phyloP scores from a whole-genome alignment of 1,140 invertebrate genomes.

The Drosophila murphyi region DNA sequence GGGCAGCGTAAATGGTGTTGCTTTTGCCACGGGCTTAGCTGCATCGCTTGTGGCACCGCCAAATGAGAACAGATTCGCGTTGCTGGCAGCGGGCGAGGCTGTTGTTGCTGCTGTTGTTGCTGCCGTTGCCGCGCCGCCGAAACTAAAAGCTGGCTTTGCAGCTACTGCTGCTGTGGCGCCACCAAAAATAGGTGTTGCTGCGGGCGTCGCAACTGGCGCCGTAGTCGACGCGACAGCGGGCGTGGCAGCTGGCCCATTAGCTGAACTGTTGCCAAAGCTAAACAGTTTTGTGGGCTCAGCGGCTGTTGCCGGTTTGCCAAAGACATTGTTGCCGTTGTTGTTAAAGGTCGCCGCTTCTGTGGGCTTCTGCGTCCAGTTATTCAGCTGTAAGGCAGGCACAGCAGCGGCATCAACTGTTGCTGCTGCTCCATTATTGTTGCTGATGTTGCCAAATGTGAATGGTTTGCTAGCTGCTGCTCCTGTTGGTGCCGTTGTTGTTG shows the following conservation, averaged over 20 bases:
- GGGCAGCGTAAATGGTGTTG: constrained; percentile 18
- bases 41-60: constrained; percentile 6
- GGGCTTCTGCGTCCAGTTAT: not conserved
- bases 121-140: constrained; percentile 24
- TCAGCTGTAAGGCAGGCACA: not conserved
- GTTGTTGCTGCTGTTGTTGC: not conserved
- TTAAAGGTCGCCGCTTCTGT: not conserved
- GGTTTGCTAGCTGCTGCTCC: not conserved
- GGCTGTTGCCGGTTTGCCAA: constrained; percentile 15
- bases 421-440: not conserved
- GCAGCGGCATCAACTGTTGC: not conserved
- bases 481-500: not conserved
- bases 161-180: constrained; percentile 18
- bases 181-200: constrained; percentile 31
- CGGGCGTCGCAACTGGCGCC: not conserved
- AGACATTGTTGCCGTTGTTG: constrained; percentile 9
- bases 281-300: constrained; percentile 7
- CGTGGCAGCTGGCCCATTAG: not conserved
- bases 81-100: constrained; percentile 7
- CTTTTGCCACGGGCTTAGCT: constrained; percentile 4
- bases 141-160: constrained; percentile 23
- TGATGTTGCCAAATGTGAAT: constrained; percentile 47
- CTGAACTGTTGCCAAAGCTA: constrained; percentile 15
- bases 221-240: constrained; percentile 12
- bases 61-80: constrained; percentile 35